Conservation (phyloP, 2,113 vertebrate species). For the Centropus bengalensis region DNA sequence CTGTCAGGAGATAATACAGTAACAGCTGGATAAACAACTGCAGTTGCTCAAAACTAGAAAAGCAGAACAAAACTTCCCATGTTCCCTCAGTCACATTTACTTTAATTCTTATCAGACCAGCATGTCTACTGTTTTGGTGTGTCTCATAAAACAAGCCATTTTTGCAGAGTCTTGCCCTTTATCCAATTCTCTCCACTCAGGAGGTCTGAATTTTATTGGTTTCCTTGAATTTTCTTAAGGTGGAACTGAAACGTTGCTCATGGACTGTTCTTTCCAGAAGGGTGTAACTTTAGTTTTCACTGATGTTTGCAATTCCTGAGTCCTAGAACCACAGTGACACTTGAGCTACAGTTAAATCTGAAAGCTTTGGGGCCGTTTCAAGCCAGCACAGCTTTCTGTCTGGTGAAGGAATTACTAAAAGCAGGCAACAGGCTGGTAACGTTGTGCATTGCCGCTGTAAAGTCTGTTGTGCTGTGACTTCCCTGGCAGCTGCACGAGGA, state of each 20-base stretch:
- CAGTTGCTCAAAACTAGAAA: neutral
- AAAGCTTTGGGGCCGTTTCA: neutral
- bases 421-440: neutral
- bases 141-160: neutral
- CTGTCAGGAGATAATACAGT: accelerated
- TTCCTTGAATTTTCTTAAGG: neutral
- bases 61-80: neutral
- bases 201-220: neutral
- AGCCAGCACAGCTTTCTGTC: neutral
- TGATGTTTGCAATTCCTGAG: neutral
- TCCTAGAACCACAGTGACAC: neutral
- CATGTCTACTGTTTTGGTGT: neutral
- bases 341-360: neutral
- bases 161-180: neutral
- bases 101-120: neutral
- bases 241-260: neutral
- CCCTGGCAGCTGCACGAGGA: accelerated
- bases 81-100: neutral
- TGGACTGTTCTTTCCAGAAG: neutral
- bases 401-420: neutral
- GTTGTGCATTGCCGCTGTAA: accelerated
- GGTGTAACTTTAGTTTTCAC: neutral
- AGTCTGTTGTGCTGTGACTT: accelerated
- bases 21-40: neutral
- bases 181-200: neutral